phyloP scores from a whole-genome alignment of 2,797 vertebrate genomes.

The Chelonia mydas region DNA sequence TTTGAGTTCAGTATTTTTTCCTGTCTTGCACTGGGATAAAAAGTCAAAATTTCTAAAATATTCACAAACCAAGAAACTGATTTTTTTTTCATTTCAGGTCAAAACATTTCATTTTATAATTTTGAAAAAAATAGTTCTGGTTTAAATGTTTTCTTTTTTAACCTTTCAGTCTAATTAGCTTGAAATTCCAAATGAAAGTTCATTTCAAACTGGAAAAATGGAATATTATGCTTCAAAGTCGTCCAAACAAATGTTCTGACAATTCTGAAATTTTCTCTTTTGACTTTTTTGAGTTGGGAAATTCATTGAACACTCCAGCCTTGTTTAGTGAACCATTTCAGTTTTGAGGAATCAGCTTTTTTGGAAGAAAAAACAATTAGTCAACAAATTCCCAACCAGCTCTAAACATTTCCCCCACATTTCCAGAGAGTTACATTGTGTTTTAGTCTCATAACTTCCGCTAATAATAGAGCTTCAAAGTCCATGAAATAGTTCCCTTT shows the following conservation, averaged over 20 bases:
- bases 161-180: neutral
- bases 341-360: neutral
- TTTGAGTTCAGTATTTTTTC: neutral
- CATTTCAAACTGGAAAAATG: neutral
- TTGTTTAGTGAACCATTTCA: neutral
- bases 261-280: neutral
- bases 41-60: neutral
- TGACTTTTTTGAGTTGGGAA: neutral
- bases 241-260: neutral
- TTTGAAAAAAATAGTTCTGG: neutral
- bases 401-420: neutral
- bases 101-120: neutral
- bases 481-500: rapidly evolving
- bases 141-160: neutral
- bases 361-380: neutral
- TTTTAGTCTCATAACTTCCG: neutral
- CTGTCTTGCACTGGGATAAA: neutral
- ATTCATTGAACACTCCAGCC: neutral
- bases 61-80: neutral
- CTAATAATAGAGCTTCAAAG: neutral
- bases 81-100: neutral
- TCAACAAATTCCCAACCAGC: neutral
- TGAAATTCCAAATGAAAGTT: neutral
- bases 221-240: neutral
- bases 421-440: neutral